phyloP scores from a whole-genome alignment of 2,797 vertebrate genomes.

The Capromys pilorides region DNA sequence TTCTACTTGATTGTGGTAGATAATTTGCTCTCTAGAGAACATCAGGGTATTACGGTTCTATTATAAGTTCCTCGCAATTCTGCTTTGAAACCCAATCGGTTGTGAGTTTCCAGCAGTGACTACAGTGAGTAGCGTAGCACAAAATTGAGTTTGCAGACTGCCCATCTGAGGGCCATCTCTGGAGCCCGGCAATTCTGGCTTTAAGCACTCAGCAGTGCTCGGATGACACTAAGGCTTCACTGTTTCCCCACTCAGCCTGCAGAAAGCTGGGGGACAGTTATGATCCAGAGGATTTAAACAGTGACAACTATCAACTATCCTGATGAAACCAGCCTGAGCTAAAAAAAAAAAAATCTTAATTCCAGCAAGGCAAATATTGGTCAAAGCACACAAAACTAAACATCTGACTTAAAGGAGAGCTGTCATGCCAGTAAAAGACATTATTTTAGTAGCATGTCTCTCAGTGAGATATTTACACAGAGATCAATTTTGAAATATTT shows the following conservation, averaged over 20 bases:
- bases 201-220: not conserved
- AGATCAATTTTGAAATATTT: not conserved
- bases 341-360: not conserved
- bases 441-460: not conserved
- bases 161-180: not conserved
- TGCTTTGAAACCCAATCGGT: conserved; percentile 10
- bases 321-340: not conserved
- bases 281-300: not conserved
- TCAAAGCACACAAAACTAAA: conserved; percentile 20
- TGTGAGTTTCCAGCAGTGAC: conserved; percentile 16
- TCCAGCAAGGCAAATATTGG: not conserved
- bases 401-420: not conserved
- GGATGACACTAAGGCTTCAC: not conserved
- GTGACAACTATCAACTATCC: not conserved
- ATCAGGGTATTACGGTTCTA: not conserved
- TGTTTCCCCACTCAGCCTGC: not conserved
- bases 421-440: not conserved
- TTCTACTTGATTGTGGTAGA: not conserved
- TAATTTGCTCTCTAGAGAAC: not conserved
- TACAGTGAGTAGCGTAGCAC: conserved; percentile 3
- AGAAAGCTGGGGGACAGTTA: not conserved
- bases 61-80: not conserved
- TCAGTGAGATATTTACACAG: not conserved
- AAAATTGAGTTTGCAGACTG: not conserved
- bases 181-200: not conserved